phyloP scores from a whole-genome alignment of 1,140 invertebrate genomes.

The Eriocheir sinensis region DNA sequence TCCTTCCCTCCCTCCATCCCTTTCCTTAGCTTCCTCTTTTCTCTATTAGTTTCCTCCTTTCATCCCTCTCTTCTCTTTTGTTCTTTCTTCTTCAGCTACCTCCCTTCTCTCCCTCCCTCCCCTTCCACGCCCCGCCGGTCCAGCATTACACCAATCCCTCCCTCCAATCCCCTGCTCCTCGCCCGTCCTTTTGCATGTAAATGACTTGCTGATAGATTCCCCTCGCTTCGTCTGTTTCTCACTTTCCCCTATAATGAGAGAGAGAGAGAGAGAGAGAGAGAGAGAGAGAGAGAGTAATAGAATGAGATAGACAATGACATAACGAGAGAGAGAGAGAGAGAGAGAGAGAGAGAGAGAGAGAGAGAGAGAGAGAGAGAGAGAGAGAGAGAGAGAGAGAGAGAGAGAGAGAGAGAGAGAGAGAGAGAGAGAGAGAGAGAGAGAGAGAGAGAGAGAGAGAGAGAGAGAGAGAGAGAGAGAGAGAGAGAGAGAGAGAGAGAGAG shows the following conservation, averaged over 20 bases:
- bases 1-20: neutral
- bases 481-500: no score
- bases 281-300: neutral
- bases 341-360: neutral
- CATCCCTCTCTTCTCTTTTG: neutral
- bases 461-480: no score
- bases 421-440: no score
- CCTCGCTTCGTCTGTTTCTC: neutral
- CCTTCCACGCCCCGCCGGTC: no score
- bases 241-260: neutral
- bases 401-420: no score
- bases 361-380: neutral
- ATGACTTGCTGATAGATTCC: neutral
- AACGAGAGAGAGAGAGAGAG: neutral
- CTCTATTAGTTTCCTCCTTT: neutral
- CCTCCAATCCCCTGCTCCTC: neutral
- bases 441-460: no score
- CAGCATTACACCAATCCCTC: neutral
- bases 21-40: neutral
- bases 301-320: neutral
- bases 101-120: neutral
- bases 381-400: neutral
- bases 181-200: neutral
- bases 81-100: no score
- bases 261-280: conserved; percentile 4